phyloP scores from a whole-genome alignment of 2,797 vertebrate genomes.

The Fistularia tabacaria region DNA sequence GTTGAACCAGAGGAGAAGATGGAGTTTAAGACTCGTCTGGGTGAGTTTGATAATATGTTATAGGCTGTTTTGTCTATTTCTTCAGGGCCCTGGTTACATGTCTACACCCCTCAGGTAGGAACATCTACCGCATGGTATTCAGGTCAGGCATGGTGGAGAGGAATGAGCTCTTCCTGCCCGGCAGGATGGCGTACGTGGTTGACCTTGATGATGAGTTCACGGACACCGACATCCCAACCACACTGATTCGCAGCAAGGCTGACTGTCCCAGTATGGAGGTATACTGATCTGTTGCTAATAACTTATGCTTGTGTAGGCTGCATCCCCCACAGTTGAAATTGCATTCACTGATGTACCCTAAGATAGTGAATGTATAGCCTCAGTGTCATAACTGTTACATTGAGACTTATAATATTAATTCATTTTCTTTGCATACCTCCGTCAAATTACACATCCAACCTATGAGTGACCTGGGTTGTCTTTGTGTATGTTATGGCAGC shows the following conservation, averaged over 20 bases:
- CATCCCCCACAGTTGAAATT: no score
- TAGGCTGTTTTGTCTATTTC: not conserved
- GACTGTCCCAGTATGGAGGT: slow-evolving; percentile 98
- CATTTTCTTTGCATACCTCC: no score
- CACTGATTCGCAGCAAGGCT: slow-evolving; percentile 94
- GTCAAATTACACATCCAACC: no score
- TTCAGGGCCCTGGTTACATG: not conserved
- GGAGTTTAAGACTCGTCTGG: slow-evolving; percentile 93
- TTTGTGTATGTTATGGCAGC: no score
- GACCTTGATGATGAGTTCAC: slow-evolving; percentile 96
- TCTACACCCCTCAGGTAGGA: slow-evolving; percentile 76
- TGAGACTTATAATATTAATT: no score
- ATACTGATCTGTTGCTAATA: not conserved
- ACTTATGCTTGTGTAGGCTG: not conserved
- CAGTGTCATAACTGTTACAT: no score
- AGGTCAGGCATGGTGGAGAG: slow-evolving; percentile 83
- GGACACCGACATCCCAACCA: slow-evolving; percentile 95
- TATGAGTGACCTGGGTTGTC: no score
- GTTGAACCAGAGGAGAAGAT: slow-evolving; percentile 97
- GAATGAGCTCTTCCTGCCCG: slow-evolving; percentile 94
- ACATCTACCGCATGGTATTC: slow-evolving; percentile 91
- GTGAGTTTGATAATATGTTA: slow-evolving; percentile 68
- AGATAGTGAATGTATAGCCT: no score
- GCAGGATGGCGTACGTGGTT: slow-evolving; percentile 95
- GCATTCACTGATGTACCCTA: no score